Evolutionary conservation across 2,888 invertebrate species (phyloP), one percentile per base, ranked within the genome.

Genomic region (Caenorhabditis auriculariae): DNA sequence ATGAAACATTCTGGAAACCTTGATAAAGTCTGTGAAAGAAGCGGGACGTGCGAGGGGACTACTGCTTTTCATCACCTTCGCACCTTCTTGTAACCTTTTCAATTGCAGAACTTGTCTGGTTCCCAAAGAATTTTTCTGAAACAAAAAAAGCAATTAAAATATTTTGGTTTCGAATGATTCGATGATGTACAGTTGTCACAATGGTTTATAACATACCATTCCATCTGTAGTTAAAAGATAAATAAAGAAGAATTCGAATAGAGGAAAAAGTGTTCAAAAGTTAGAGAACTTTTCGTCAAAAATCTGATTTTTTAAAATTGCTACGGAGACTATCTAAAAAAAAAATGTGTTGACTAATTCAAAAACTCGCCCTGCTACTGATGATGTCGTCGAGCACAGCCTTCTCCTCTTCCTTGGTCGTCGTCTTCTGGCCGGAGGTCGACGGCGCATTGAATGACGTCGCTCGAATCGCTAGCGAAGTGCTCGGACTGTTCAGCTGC

Each of bases 351-450:
- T 26, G 15, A 17, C 17, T 5, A 46, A 28, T 28, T 19, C 44
- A 32, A 9, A 48, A 29, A 7, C 44, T 35, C 15, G 38, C 66
- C 35, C 60, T 51, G 9, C 56, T 24, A 32, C 35, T 52, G 29
- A 70, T 44, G 24, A 70, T 48, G 23, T 59, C 53, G 17, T 57
- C 55, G 6, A 67, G 50, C 21, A 52, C 44, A 15, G 38, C 21
- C 45, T 61, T 63, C 44, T 67, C 62, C 27, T 70, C 70, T 19
- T 55, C 56, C 37, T 55, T 63, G 26, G 65, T 66, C 7, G 49
- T 57, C 32, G 48, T 29, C 39, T 59, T 66, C 48, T 49, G 48
- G 19, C 32, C 46, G n/a, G 56, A 28, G n/a, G 58, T 45, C 19
- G 58, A 49, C 15, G 48, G 42, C 3, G 47, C 50, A 17, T 56